A percentile compares a stretch with the other conserved stretches of the same genome.
phyloP scores from a whole-genome alignment of 2,113 vertebrate genomes.

The Rattus norvegicus region DNA sequence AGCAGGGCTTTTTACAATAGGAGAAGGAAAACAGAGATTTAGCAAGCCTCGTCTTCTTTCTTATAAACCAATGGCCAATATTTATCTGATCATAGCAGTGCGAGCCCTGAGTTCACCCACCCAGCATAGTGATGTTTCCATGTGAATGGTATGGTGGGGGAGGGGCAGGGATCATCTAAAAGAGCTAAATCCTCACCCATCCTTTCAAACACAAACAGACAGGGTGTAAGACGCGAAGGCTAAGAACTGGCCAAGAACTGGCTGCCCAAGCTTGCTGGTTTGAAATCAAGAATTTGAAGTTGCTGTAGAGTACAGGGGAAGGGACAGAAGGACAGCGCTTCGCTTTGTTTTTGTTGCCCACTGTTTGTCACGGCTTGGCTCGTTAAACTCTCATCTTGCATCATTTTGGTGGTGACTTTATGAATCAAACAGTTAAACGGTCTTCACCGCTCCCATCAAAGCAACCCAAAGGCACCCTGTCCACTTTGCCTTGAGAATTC shows the following conservation, averaged over 20 bases:
- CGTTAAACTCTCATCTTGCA: not conserved
- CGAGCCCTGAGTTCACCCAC: not conserved
- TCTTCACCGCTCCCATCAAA: not conserved
- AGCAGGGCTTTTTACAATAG: not conserved
- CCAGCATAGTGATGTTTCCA: not conserved
- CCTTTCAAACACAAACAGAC: not conserved
- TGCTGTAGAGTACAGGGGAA: rapidly evolving
- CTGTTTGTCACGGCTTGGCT: not conserved
- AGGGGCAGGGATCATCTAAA: not conserved
- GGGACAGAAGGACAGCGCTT: not conserved
- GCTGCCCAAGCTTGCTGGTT: not conserved
- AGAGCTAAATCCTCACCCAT: not conserved
- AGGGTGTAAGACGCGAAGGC: not conserved
- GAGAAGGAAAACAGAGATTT: not conserved
- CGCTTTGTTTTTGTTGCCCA: not conserved
- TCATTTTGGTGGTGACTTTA: not conserved
- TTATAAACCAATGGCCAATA: not conserved
- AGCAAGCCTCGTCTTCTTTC: not conserved
- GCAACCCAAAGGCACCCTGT: not conserved
- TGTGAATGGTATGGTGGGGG: not conserved
- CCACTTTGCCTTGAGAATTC: not conserved
- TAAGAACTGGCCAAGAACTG: too few species aligned
- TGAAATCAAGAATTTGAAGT: not conserved
- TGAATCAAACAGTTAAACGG: not conserved
- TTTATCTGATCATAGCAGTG: not conserved